Evolutionary conservation across 2,113 vertebrate genomes (phyloP), one percentile per base, ranked within the genome.

Genomic region (Epinephelus lanceolatus): DNA sequence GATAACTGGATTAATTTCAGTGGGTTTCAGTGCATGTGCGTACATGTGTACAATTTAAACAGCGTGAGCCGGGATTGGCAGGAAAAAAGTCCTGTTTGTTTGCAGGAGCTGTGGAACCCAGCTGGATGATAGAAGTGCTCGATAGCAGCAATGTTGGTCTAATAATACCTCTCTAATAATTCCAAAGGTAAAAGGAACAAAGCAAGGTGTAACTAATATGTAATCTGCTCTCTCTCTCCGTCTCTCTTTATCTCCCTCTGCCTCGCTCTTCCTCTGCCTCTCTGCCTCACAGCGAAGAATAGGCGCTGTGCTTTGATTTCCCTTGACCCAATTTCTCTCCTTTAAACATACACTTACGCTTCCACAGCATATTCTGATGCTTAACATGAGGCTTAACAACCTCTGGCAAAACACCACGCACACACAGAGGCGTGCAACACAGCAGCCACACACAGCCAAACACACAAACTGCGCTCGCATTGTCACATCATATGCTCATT

Each of bases 301-400:
- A 85, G 86, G 68, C 66, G 57, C 84, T 63, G 84, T 27, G 89
- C 90, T 93, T 89, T 92, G 84, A 95, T 93, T 94, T 90, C 78
- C 86, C 88, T 84, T 93, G 93, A 95, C 94, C 94, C 84, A 95
- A 75, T 94, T 94, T 92, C 69, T 78, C 67, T 67, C 80, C 80
- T 87, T 91, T 93, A 91, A 91, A 91, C 90, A 88, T 81, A 89
- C 83, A 86, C 86, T 87, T 84, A 81, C 3, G 68, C 87, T 90
- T 92, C 86, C 77, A 66, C 81, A 86, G 84, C 87, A 88, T 80
- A 88, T 92, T 93, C 86, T 66, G 72, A 90, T 89, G 89, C 87
- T 86, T 87, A 91, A 91, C 92, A 91, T 69, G 81, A 86, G 80
- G 86, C 89, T 93, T 88, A 92, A 89, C 80, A 91, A 88, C 89